phyloP scores from a whole-genome alignment of 2,888 invertebrate species.

The Tiliacea aurago region DNA sequence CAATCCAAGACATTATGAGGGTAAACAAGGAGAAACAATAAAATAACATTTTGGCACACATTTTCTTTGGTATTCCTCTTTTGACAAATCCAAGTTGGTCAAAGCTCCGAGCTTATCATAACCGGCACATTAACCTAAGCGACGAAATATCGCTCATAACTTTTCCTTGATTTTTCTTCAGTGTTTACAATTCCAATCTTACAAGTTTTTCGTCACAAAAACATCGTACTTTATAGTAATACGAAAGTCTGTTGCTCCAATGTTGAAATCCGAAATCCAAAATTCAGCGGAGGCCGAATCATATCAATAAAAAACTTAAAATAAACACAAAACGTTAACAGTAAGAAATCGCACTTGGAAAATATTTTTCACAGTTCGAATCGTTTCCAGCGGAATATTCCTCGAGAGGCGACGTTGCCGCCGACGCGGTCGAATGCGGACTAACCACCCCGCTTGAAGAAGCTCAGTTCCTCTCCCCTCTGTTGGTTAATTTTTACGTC shows the following conservation, averaged over 20 bases:
- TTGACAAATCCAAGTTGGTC: slow-evolving; percentile 76
- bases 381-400: slow-evolving; percentile 76
- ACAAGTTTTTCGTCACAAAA: slow-evolving; percentile 76
- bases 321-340: slow-evolving; percentile 77
- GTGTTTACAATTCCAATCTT: slow-evolving; percentile 69
- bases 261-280: slow-evolving; percentile 68
- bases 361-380: slow-evolving; percentile 87
- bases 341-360: slow-evolving; percentile 80
- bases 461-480: slow-evolving; percentile 89
- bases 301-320: slow-evolving; percentile 73
- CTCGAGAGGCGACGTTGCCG: slow-evolving; percentile 79
- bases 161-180: slow-evolving; percentile 71
- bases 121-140: slow-evolving; percentile 81
- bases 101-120: slow-evolving; percentile 85
- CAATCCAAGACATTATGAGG: slow-evolving; percentile 87
- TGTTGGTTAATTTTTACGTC: slow-evolving; percentile 87
- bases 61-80: slow-evolving; percentile 88
- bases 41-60: slow-evolving; percentile 90
- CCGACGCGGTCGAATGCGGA: slow-evolving; percentile 88
- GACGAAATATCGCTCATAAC: slow-evolving; percentile 80
- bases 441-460: slow-evolving; percentile 90
- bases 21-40: slow-evolving; percentile 88
- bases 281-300: slow-evolving; percentile 57
- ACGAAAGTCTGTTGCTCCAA: slow-evolving; percentile 66
- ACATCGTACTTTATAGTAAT: slow-evolving; percentile 71